Evolutionary conservation across 2,797 vertebrate genomes (phyloP), one percentile per base, ranked within the genome.

Genomic region (Hydrocynus forskahlii): DNA sequence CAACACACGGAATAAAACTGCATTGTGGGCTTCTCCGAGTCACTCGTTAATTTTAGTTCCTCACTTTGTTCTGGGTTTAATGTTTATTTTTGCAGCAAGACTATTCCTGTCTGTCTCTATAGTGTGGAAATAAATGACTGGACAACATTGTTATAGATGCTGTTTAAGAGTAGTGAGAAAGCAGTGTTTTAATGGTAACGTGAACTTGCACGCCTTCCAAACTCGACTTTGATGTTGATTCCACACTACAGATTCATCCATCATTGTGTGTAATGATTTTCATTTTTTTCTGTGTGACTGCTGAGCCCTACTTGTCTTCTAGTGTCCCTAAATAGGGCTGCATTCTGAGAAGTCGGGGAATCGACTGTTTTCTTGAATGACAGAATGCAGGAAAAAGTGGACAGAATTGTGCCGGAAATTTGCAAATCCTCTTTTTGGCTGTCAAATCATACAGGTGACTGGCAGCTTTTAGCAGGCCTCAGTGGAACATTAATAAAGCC

Each of bases 401-500:
- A 74, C 13, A 59, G 59, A 83, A 54, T 25, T 12, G 6, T 78
- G 77, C 73, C 19, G 55, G 43, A 75, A 69, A 70, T 79, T 52
- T 25, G 19, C 64, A 79, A 86, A 82, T 64, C 57, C 57, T 69
- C 69, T 77, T 62, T 66, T 59, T 59, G 23, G 23, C 68, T 83
- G 82, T 82, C 73, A 79, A 45, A 59, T 38, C n/a, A 23, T 40
- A 23, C 35, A 19, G 64, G 40, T 75, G 78, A 86, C 76, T 81
- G 84, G 29, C 83, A 87, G 80, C 35, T 55, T 71, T 66, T 19
- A 48, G 48, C 77, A 12, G 69, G 79, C 77, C 74, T 80, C 14
- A 17, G 29, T 52, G 81, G 75, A 86, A 85, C 72, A 80, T 81
- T 86, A 82, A 88, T 87, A 83, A 85, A 86, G 83, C 73, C 76